Evolutionary conservation across 2,888 invertebrate genomes (phyloP), one percentile per base, ranked within the genome.

Genomic region (Trachelus troglodyta): DNA sequence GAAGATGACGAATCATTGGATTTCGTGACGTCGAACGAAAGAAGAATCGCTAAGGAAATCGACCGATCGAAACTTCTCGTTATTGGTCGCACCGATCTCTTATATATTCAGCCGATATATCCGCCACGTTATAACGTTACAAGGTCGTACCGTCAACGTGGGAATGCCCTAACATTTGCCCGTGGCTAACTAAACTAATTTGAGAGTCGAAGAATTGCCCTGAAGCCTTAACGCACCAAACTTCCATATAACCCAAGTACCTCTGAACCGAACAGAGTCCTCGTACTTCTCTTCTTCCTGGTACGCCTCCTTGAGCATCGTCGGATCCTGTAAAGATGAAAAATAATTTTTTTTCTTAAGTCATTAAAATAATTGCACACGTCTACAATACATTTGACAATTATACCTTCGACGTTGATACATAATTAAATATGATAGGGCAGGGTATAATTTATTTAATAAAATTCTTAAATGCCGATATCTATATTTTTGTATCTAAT

Each of bases 91-190:
- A 23, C 9, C 56, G 23, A 23, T 23, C 23, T 56, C 23, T 23
- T 9, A 9, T 56, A 56, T 56, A 56, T 56, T 23, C 56, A 23
- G 56, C 56, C 23, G 56, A 56, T 56, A 56, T 23, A 56, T 23
- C 56, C 23, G 15, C 56, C 56, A 23, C 56, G 56, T 56, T 40
- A 40, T 40, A 40, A 15, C 31, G 71, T 30, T 71, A 34, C 71
- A 71, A 71, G 71, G 71, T 71, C 31, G 71, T 34, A 34, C 12
- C 33, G 23, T 71, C 71, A 31, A 31, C 71, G 71, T 71, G 71
- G 31, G 71, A 71, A 71, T 71, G 12, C 31, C 31, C 71, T 71
- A 34, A 71, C 71, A 71, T 71, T 33, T 71, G 12, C 71, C 31
- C 12, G 31, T 34, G 23, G 71, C 71, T n/a, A 33, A 31, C 71